Evolutionary conservation across 2,888 invertebrate genomes (phyloP).

Genomic region (Oxystoma pomonae): DNA sequence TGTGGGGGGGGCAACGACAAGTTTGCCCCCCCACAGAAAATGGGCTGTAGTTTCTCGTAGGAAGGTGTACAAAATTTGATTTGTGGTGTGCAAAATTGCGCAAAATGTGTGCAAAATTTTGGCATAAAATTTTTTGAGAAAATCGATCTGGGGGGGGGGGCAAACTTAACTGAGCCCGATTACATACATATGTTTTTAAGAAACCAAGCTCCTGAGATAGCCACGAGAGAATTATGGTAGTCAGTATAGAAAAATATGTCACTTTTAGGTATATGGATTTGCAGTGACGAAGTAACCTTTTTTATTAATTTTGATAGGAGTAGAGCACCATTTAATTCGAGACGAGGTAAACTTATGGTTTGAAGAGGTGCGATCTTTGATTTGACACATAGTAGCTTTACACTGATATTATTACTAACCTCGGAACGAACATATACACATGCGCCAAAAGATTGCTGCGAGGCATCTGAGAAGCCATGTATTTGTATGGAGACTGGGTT

Average conservation of each 20-base stretch:
- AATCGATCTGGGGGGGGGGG: too few relatives aligned
- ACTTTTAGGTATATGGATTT: not conserved
- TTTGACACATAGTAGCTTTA: not conserved
- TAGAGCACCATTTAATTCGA: too few relatives aligned
- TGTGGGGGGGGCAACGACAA: too few relatives aligned
- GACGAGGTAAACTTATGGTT: too few relatives aligned
- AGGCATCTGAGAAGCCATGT: slow-evolving; percentile 18
- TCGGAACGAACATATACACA: slow-evolving; percentile 5
- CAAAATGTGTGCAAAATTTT: too few relatives aligned
- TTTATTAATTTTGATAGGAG: too few relatives aligned
- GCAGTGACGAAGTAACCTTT: not conserved
- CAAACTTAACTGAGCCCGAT: too few relatives aligned
- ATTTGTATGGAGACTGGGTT: slow-evolving; percentile 3
- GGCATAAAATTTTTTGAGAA: too few relatives aligned
- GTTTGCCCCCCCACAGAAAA: too few relatives aligned
- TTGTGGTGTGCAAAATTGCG: too few relatives aligned
- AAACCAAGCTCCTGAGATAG: slow-evolving; percentile 4
- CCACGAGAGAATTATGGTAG: slow-evolving; percentile 18
- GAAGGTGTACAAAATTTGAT: too few relatives aligned
- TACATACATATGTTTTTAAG: slow-evolving; percentile 16
- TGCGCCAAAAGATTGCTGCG: not conserved
- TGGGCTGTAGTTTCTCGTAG: too few relatives aligned
- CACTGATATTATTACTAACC: not conserved
- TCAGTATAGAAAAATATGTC: slow-evolving; percentile 6
- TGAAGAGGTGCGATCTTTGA: not conserved